Evolutionary conservation across 2,113 vertebrate species (phyloP), one percentile per base, ranked within the genome.

Genomic region (Calypte anna): DNA sequence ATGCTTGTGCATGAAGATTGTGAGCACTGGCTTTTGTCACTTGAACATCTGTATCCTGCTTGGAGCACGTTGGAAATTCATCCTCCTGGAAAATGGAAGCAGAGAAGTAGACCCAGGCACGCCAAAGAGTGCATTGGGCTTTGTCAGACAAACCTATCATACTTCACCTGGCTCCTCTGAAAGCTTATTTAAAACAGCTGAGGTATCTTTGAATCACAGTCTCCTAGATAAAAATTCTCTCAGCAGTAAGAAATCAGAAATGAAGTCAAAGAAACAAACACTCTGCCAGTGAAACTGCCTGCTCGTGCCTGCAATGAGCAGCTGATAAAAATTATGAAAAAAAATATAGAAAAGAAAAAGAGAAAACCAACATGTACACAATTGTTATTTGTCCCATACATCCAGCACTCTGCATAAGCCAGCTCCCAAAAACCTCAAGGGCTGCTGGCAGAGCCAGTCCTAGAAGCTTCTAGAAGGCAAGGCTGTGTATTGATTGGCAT

Each of bases 21-120:
- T 33, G n/a, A 62, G 38, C 68, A 3, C 76, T 69, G 77, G 72
- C 30, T 88, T 94, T 75, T 91, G 85, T 90, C 90, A 74, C 51
- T 66, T 59, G 61, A 69, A 90, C 64, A 74, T 85, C 85, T 80
- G 68, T 74, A 80, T 82, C 72, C 75, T 74, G 68, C 38, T 64
- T 18, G 13, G 55, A 73, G 64, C 22, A 86, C 28, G 6, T 70
- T 46, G 82, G 63, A 95, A 85, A 76, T 72, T 75, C n/a, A 64
- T 76, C 66, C 48, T 93, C 36, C 33, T 77, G 76, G 67, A 91
- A 95, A 94, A 74, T 46, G 51, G 94, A 86, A 94, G 75, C 46
- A 51, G 31, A 25, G 44, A 40, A 64, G 58, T 43, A 54, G 55
- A 86, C 48, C 43, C 46, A 48, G 53, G 43, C 80, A 91, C 59